Evolutionary conservation across 2,888 invertebrate genomes (phyloP), one percentile per base, ranked within the genome.

Genomic region (Ephialtes manifestator): DNA sequence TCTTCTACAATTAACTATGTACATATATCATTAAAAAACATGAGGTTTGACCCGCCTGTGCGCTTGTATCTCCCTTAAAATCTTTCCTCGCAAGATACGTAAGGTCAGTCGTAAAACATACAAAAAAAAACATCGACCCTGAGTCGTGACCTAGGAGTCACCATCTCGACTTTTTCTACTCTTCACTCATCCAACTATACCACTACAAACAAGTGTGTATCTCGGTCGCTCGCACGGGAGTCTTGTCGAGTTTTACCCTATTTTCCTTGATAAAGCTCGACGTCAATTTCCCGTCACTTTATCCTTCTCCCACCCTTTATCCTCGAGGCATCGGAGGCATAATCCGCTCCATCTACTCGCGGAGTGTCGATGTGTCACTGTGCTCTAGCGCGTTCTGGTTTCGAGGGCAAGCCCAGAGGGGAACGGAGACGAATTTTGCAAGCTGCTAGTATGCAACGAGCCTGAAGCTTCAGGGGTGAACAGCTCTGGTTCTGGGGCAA

Each of bases 231-330:
- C 55, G 51, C 65, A 83, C 51, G 15, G 74, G 43, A 63, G 15
- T 68, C 53, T 51, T 51, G 28, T 75, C 70, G 83, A 86, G 72
- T 87, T 88, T 89, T 83, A 86, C 84, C 86, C 81, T 70, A 87
- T 88, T 88, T 90, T 86, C 77, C 84, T 74, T 81, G 88, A 89
- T 90, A 91, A 91, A 90, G 86, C 89, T 87, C 60, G 78, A 87
- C 88, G 90, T 90, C 90, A 89, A 91, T 91, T 91, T 89, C 86
- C 87, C 89, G 88, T 89, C 88, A 86, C 87, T 88, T 90, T 82
- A 86, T 82, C 81, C 67, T 79, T 81, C 72, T 75, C 71, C 74
- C 58, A 53, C 75, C 68, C 68, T 31, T 51, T 85, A 72, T 46
- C 84, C 81, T 72, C 79, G 28, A 20, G 31, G 46, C 72, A 48